Evolutionary conservation across 2,113 vertebrate genomes (phyloP), one percentile per base, ranked within the genome.

Genomic region (Meriones unguiculatus): DNA sequence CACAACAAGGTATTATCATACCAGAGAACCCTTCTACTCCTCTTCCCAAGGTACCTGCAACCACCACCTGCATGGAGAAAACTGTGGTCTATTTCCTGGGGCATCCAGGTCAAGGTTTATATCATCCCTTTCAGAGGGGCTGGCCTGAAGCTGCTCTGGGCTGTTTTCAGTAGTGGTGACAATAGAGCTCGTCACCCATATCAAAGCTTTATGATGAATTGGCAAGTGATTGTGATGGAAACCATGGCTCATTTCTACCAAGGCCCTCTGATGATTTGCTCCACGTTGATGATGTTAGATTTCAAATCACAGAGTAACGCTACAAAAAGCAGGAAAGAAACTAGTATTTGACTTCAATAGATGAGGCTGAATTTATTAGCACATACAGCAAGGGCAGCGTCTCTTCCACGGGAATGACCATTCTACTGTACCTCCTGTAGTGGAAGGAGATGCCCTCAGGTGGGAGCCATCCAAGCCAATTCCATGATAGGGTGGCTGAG

Each of bases 1-100:
- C 0, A 99, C 99, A 90, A 99, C 99, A 98, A 99, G 99, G 98
- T 99, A 99, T 94, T 99, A 99, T 32, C 99, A 99, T 97, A 99
- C 99, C 99, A 77, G 4, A 77, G 22, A 38, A 41, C 9, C 41
- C 41, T 11, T 99, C 99, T 94, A 99, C 98, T 20, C 99, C 99
- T 95, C 99, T 99, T 96, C 99, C 99, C 80, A 99, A 98, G 75
- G 99, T 99, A 97, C 99, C 99, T 97, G 99, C 99, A 0, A 99
- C 99, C 28, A 99, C 99, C 99, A 99, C 99, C 98, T 99, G 99
- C 98, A 99, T 99, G 97, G 98, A 98, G 70, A 99, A 99, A 99
- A 99, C 93, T 99, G 99, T 30, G 99, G 99, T 76, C 99, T 99
- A 22, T 99, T 99, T 98, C 99, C 99, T 0, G 99, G 99, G 0